A percentile compares a stretch with the other conserved stretches of the same genome.
Conservation (phyloP, 2,888 invertebrate genomes). For the Hypercompe scribonia region DNA sequence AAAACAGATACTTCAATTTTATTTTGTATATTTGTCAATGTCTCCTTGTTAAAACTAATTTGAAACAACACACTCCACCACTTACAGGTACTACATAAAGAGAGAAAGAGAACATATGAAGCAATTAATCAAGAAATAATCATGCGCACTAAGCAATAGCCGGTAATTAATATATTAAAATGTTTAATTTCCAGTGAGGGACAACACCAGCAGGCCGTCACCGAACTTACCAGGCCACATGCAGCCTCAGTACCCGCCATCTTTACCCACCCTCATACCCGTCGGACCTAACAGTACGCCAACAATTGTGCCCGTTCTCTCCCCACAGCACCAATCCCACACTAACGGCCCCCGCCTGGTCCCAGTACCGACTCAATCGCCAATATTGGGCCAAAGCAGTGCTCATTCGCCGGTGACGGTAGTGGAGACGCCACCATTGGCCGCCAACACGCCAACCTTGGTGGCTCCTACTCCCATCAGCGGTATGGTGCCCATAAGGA, state of each 20-base stretch:
- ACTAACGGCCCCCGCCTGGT: conserved; percentile 29
- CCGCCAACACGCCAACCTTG: conserved; percentile 58
- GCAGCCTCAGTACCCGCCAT: conserved; percentile 65
- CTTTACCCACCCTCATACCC: conserved; percentile 71
- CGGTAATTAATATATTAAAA: no score
- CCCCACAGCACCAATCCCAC: conserved; percentile 28
- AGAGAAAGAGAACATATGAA: no score
- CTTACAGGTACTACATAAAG: no score
- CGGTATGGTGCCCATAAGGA: conserved; percentile 80
- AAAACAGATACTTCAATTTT: no score
- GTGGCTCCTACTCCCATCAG: conserved; percentile 69
- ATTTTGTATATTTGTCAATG: no score
- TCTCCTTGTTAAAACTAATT: no score
- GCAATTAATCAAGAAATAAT: no score
- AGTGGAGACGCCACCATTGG: conserved; percentile 60
- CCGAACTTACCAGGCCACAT: conserved; percentile 63
- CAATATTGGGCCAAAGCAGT: conserved; percentile 14
- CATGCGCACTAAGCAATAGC: no score
- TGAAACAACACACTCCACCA: no score
- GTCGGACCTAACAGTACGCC: conserved; percentile 62
- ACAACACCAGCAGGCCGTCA: conserved; percentile 61
- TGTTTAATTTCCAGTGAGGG: conserved; percentile 65
- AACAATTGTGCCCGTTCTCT: conserved; percentile 51
- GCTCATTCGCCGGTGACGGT: conserved; percentile 64
- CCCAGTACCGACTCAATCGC: conserved; percentile 46